phyloP scores from a whole-genome alignment of 1,140 invertebrate genomes.

The Dinothrombium tinctorium region DNA sequence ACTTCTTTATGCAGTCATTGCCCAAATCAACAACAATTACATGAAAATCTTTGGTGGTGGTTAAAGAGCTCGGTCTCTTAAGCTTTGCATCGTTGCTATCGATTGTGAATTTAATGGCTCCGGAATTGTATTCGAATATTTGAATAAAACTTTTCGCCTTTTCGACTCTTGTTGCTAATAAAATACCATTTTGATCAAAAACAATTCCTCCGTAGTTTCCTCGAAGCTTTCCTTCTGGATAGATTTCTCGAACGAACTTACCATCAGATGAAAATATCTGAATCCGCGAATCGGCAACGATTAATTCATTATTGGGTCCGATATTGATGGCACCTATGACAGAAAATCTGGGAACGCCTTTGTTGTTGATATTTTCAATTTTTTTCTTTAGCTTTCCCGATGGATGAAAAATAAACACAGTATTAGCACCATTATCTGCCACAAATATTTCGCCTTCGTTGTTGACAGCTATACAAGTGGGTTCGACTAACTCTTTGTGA shows the following conservation, averaged over 20 bases:
- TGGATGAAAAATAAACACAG: slow-evolving; percentile 57
- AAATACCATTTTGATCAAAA: slow-evolving; percentile 37
- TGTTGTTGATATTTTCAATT: background rate
- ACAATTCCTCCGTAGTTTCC: slow-evolving; percentile 53
- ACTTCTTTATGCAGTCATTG: slow-evolving; percentile 66
- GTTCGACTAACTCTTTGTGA: slow-evolving; percentile 28
- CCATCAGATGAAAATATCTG: slow-evolving; percentile 55
- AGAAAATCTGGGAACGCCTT: background rate
- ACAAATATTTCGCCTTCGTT: slow-evolving; percentile 53
- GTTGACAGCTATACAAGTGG: slow-evolving; percentile 58
- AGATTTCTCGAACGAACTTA: slow-evolving; percentile 14
- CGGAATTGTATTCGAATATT: slow-evolving; percentile 38
- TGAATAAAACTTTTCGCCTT: slow-evolving; percentile 46
- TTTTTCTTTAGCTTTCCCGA: slow-evolving; percentile 34
- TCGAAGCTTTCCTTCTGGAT: slow-evolving; percentile 4
- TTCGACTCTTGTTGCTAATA: slow-evolving; percentile 50
- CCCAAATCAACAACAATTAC: slow-evolving; percentile 68
- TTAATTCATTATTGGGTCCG: slow-evolving; percentile 44
- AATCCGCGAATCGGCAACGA: slow-evolving; percentile 53
- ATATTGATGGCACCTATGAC: slow-evolving; percentile 43
- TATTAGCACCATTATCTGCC: slow-evolving; percentile 55
- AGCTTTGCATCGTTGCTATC: slow-evolving; percentile 52
- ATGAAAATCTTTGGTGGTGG: slow-evolving; percentile 37
- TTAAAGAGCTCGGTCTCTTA: slow-evolving; percentile 51
- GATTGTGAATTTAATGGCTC: slow-evolving; percentile 41